Base-by-base conservation (phyloP, 2,797 vertebrate species). In the Chelon auratus region DNA sequence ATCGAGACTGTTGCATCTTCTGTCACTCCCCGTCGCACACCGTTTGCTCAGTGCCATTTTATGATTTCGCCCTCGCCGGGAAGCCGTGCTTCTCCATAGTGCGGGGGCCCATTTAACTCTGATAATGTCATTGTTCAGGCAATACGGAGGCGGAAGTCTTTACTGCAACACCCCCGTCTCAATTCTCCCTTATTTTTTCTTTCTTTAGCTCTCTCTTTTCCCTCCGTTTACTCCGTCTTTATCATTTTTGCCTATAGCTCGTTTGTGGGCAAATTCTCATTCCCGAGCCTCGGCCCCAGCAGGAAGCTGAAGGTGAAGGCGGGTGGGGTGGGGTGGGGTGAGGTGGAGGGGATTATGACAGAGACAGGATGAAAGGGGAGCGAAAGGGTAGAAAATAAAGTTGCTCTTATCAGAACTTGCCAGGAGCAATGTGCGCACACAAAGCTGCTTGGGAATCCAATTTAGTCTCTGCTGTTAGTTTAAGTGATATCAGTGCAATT, bases 401-500 rank as follows among this genome's bases (percentile, higher is more conserved):
- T 91, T 90, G 75, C 79, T 89, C 87, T 93, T 93, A 94, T 94
- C 91, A 55, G 74, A 91, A 90, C 67, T 81, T 60, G 87, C 90
- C 93, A 93, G 92, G 68, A 90, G 91, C 87, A 66, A 71, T 20
- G 84, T 4, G 84, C 4, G 17, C 66, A 61, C 85, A 91, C 87
- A 92, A 87, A 90, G 90, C 91, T 82, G 67, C 80, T 80, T 40
- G 64, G 79, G 76, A 92, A 92, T 90, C 90, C 89, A 90, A 91
- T 93, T 92, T 92, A 89, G 85, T 82, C 78, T 73, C 56, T 40
- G 78, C 87, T 89, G 88, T 92, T 92, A 85, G 87, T 85, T 92
- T 87, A 89, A 91, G 88, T 88, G 88, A 92, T 93, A 93, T 89
- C 85, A 83, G 84, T 39, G 84, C 92, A 93, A 93, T 93, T 93